These are phyloP conservation scores for Epirrhoe alternata DNA, from an alignment of 2,888 invertebrate genomes.

Conservation along the genomic window DNA sequence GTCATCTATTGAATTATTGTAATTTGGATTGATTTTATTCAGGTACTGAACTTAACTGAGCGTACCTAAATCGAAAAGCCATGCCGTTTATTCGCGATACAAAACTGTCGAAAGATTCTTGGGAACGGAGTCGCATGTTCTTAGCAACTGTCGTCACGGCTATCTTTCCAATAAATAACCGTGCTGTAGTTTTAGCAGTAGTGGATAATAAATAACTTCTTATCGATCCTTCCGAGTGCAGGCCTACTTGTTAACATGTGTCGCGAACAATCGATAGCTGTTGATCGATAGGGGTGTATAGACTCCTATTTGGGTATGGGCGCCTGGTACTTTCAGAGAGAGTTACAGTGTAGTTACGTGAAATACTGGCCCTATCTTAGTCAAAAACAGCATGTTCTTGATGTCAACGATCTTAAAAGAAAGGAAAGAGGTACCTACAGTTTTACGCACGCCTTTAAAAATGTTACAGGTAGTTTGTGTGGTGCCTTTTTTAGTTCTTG, in stretches of 20 bases:
- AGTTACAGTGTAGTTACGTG: neutral
- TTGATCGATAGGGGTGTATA: constrained; percentile 56
- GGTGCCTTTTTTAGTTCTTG: neutral
- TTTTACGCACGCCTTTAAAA: too few species aligned
- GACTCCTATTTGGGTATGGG: constrained; percentile 21
- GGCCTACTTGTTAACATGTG: constrained; percentile 70
- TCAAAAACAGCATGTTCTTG: too few species aligned
- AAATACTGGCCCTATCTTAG: too few species aligned
- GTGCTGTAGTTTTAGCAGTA: constrained; percentile 42
- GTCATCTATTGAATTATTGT: too few species aligned
- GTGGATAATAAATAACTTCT: constrained; percentile 56
- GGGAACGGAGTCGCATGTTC: neutral
- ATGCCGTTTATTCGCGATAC: neutral
- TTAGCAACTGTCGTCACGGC: constrained; percentile 30
- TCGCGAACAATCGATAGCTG: constrained; percentile 56
- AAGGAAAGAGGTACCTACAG: too few species aligned
- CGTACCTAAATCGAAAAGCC: neutral
- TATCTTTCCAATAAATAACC: constrained; percentile 49
- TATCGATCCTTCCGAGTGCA: constrained; percentile 57
- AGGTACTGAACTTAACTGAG: neutral
- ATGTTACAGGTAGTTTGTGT: neutral
- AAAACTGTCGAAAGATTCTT: neutral
- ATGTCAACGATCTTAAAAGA: too few species aligned
- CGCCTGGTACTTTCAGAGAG: constrained; percentile 16
- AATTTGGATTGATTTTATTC: neutral